Evolutionary conservation across 2,797 vertebrate species (phyloP).

Genomic region (Hemitrygon akajei): DNA sequence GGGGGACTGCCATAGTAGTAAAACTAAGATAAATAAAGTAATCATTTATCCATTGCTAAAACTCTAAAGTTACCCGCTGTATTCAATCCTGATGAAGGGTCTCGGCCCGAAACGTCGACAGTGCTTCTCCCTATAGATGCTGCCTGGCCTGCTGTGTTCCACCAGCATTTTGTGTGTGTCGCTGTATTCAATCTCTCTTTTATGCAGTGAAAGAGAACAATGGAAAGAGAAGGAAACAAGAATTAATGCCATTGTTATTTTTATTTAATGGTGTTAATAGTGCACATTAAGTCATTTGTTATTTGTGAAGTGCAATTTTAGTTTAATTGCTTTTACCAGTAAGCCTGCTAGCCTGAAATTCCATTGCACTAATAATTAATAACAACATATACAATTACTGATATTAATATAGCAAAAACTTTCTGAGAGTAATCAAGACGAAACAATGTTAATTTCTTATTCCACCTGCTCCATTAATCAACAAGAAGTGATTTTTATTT

Average conservation of each 20-base stretch:
- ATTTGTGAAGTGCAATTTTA: background rate
- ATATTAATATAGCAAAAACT: background rate
- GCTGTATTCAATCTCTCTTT: background rate
- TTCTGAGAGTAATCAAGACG: background rate
- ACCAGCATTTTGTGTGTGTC: too few relatives aligned
- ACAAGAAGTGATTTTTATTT: background rate
- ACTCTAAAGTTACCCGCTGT: background rate
- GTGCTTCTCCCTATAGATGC: too few relatives aligned
- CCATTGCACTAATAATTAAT: background rate
- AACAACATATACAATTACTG: background rate
- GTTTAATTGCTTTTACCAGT: background rate
- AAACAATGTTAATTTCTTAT: background rate
- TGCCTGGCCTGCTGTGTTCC: too few relatives aligned
- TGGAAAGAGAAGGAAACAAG: background rate
- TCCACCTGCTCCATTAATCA: background rate
- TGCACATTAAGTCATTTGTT: background rate
- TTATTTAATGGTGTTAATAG: background rate
- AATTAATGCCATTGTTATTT: conserved; percentile 1
- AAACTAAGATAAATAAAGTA: background rate
- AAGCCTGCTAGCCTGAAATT: background rate
- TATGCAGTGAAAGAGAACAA: background rate
- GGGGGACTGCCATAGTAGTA: background rate
- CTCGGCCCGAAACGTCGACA: too few relatives aligned
- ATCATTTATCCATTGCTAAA: background rate
- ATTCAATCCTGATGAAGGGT: too few relatives aligned